A percentile compares a stretch with the other conserved stretches of the same genome.
Conservation (phyloP, 2,797 vertebrate species). For the Scolopax bukidnonensis region DNA sequence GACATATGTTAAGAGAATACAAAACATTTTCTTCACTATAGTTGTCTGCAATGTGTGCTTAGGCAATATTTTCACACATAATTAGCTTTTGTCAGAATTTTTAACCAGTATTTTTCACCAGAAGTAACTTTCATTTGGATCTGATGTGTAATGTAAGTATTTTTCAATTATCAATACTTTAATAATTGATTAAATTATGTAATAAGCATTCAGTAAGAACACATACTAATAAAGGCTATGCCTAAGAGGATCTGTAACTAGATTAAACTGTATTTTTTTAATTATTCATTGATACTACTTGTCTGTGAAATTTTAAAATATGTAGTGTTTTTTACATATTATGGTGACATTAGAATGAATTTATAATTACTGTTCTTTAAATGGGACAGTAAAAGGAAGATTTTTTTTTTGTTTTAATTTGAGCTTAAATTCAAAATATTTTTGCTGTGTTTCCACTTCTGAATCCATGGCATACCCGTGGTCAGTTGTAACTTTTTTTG, state of each 20-base stretch:
- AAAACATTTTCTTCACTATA: slow-evolving; percentile 38
- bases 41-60: slow-evolving; percentile 50
- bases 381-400: not conserved
- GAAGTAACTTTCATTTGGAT: not conserved
- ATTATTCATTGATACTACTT: not conserved
- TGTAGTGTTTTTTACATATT: not conserved
- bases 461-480: not conserved
- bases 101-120: not conserved
- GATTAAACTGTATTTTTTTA: not conserved
- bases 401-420: not conserved
- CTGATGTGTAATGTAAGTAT: not conserved
- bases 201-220: not conserved
- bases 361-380: not conserved
- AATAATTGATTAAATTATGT: slow-evolving; percentile 3
- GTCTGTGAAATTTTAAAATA: not conserved
- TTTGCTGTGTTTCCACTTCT: not conserved
- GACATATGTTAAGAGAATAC: not conserved
- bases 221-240: not conserved
- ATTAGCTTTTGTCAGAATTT: not conserved
- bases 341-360: not conserved
- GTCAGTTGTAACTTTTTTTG: not conserved
- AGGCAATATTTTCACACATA: slow-evolving; percentile 37
- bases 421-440: not conserved
- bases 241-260: not conserved
- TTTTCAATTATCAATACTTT: not conserved